These are phyloP conservation scores for Cirrhinus mrigala DNA, from an alignment of 2,797 vertebrate genomes.

Conservation along the genomic window DNA sequence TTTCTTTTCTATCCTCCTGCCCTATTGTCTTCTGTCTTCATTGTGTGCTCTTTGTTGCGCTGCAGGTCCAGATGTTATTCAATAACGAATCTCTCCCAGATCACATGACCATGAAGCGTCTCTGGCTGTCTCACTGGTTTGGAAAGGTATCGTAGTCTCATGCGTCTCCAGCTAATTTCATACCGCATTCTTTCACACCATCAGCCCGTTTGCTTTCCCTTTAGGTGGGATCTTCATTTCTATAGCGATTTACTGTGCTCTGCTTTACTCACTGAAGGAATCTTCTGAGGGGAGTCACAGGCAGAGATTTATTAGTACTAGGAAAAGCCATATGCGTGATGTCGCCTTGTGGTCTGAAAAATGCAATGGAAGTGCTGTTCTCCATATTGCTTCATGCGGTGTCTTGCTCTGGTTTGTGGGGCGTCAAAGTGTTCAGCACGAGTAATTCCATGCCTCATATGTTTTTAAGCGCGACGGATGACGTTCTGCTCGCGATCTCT, in stretches of 20 bases:
- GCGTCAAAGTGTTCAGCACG: constrained; percentile 5
- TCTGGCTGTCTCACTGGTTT: constrained; percentile 96
- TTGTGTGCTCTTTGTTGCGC: constrained; percentile 62
- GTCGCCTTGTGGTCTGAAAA: constrained; percentile 41
- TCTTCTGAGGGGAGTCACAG: constrained; percentile 10
- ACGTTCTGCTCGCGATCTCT: background rate
- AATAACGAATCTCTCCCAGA: constrained; percentile 92
- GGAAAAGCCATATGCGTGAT: constrained; percentile 39
- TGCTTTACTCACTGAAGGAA: background rate
- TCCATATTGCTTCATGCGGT: constrained; percentile 24
- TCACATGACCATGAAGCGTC: constrained; percentile 97
- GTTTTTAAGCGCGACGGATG: background rate
- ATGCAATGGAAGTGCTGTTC: constrained; percentile 11
- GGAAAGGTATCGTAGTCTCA: constrained; percentile 85
- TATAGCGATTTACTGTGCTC: constrained; percentile 27
- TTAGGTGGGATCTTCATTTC: constrained; percentile 20
- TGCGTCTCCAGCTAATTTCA: constrained; percentile 46
- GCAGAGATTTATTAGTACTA: constrained; percentile 42
- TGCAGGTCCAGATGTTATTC: constrained; percentile 93
- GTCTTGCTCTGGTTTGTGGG: constrained; percentile 16
- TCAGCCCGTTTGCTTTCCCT: constrained; percentile 3
- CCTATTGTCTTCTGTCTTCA: constrained; percentile 41
- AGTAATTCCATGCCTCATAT: background rate
- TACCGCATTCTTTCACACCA: constrained; percentile 46
- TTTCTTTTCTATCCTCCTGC: constrained; percentile 34